These are phyloP conservation scores for Lacerta viridis DNA, from an alignment of 2,797 vertebrate species.

Conservation along the genomic window DNA sequence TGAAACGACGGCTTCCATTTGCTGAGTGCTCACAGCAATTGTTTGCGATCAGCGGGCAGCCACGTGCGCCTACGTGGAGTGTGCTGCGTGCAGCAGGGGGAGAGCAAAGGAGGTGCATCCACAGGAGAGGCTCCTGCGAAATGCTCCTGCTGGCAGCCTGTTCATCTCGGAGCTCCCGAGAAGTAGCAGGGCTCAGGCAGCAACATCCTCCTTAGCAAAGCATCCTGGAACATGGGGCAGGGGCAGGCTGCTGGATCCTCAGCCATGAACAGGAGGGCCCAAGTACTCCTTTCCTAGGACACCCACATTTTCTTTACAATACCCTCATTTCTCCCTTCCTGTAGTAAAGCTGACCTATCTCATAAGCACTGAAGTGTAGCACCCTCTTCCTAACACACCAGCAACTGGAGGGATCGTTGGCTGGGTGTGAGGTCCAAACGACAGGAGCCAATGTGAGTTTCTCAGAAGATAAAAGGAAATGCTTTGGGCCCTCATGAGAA, in stretches of 20 bases:
- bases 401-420: background rate
- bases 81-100: background rate
- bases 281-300: no score
- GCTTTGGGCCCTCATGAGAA: background rate
- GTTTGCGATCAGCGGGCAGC: slow-evolving; percentile 10
- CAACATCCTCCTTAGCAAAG: background rate
- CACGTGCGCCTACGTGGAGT: background rate
- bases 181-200: background rate
- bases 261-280: background rate
- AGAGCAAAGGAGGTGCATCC: background rate
- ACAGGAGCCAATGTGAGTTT: background rate
- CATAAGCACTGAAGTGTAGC: background rate
- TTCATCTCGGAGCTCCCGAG: background rate
- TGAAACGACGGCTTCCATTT: slow-evolving; percentile 64
- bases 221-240: background rate
- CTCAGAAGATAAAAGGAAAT: background rate
- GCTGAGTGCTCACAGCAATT: slow-evolving; percentile 29
- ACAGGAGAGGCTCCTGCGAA: background rate
- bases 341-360: background rate
- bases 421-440: background rate
- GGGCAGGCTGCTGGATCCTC: background rate
- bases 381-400: background rate
- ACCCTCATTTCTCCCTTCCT: background rate
- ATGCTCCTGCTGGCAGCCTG: background rate
- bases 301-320: background rate